Conservation (phyloP, 2,888 invertebrate species). For the Mesorhabditis sp. region DNA sequence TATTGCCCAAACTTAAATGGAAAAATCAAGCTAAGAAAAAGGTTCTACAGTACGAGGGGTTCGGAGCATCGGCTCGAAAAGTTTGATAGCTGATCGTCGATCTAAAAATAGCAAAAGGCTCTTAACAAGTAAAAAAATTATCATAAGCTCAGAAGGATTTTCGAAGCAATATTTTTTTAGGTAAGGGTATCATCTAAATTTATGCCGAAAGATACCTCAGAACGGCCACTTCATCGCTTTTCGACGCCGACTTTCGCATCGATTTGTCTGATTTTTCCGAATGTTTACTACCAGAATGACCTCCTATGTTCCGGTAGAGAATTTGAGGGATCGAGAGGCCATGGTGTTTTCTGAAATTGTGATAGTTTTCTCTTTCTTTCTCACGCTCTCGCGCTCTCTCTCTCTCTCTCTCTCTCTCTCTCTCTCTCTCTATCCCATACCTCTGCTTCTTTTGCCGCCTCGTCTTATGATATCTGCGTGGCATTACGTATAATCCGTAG, state of each 20-base stretch:
- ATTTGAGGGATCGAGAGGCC: not conserved
- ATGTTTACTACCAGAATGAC: not conserved
- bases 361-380: not conserved
- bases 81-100: too few species aligned
- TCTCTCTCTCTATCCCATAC: not conserved
- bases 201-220: not conserved
- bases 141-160: too few species aligned
- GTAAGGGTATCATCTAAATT: too few species aligned
- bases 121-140: too few species aligned
- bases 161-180: too few species aligned
- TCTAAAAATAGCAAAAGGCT: too few species aligned
- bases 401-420: not conserved
- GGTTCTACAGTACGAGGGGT: too few species aligned
- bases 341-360: not conserved
- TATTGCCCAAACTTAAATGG: too few species aligned
- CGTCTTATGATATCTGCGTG: not conserved
- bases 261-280: too few species aligned
- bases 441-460: not conserved
- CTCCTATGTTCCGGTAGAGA: not conserved
- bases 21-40: too few species aligned
- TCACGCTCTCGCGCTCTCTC: not conserved
- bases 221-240: slow-evolving; percentile 17
- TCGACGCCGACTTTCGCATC: not conserved
- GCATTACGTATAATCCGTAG: not conserved
- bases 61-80: too few species aligned